Percentiles rank a stretch among this genome's conserved stretches.
These are phyloP conservation scores for Micronisus gabar DNA, from an alignment of 2,113 vertebrate genomes.

Conservation along the genomic window DNA sequence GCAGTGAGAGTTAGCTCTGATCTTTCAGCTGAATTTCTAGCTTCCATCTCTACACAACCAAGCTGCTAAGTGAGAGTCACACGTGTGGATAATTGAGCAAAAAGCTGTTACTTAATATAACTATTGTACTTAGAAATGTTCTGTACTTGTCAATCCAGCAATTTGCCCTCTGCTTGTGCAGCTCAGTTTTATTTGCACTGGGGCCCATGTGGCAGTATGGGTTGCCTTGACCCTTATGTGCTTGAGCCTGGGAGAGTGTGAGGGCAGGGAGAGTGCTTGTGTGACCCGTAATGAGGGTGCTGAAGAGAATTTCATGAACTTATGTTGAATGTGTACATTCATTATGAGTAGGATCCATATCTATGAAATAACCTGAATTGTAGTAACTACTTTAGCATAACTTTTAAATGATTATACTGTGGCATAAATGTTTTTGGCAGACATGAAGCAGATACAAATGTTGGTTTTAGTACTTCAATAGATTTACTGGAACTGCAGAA, in stretches of 20 bases:
- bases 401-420: not conserved
- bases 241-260: not conserved
- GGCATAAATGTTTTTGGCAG: not conserved
- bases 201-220: not conserved
- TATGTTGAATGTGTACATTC: accelerated
- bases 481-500: not conserved
- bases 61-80: conserved; percentile 17
- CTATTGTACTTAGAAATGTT: not conserved
- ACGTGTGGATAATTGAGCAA: not conserved
- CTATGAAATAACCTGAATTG: not conserved
- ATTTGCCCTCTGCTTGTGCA: not conserved
- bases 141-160: not conserved
- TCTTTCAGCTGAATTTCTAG: conserved; percentile 13
- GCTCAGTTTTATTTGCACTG: not conserved
- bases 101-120: conserved; percentile 41
- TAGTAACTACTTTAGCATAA: not conserved
- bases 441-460: not conserved
- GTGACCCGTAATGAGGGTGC: not conserved
- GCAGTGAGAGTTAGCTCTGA: not conserved
- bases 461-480: not conserved
- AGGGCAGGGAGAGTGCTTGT: not conserved
- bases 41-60: not conserved
- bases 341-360: not conserved
- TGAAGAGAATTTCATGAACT: not conserved
- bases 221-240: not conserved